Evolutionary conservation across 1,140 invertebrate genomes (phyloP), one percentile per base, ranked within the genome.

Genomic region (Dinothrombium tinctorium): DNA sequence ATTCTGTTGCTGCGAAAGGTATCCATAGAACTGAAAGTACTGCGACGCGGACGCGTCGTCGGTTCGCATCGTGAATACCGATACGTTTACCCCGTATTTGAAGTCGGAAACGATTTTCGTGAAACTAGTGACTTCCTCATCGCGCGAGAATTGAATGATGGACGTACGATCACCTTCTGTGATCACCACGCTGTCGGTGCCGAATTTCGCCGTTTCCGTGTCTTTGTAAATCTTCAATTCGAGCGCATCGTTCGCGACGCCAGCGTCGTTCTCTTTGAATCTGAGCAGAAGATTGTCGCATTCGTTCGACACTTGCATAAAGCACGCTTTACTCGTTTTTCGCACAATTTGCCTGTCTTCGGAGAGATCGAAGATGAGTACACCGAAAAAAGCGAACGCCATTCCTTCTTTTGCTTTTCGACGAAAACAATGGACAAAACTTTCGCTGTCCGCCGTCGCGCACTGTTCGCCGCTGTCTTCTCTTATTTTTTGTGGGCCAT

Each of bases 1-100:
- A 55, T 99, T 99, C 62, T 99, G 92, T 60, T 99, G 92, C 58
- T 99, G 92, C 35, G 86, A 94, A 40, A 99, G 62, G 63, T 94
- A 96, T 40, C 90, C 87, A 28, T 45, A 47, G 32, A 44, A 47
- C 60, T 70, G 69, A 50, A 72, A 96, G 67, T 96, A 96, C 57
- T 95, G 89, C 57, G 81, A 79, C 23, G 89, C 89, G 15, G 87
- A 94, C 0, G 87, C 84, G 53, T 94, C 84, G 57, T 95, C 90
- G 19, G 90, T 95, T 56, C 90, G 68, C 47, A 87, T 76, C n/a
- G 80, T 78, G 60, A 96, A 96, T 40, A 87, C 75, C 0, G 81
- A 87, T 35, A 47, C 43, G 26, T 40, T 33, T n/a, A 41, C 43
- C 9, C 49, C 48, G 26, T 45, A 42, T 44, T 46, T 44, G 33